phyloP scores from a whole-genome alignment of 2,888 invertebrate genomes.

The Pseudoips prasinana region DNA sequence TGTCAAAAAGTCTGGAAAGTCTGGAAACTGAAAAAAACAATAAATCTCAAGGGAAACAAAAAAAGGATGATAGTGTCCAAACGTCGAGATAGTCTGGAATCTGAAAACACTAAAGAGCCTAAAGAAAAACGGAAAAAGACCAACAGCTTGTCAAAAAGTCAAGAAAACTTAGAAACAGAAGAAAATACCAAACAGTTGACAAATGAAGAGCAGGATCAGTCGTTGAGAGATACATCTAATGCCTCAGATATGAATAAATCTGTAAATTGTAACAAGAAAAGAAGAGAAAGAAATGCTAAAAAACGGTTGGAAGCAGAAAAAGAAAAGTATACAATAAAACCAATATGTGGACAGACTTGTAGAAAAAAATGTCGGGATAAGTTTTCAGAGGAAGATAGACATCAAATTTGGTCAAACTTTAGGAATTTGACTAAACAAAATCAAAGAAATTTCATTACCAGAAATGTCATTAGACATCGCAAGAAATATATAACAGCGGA shows the following conservation, averaged over 20 bases:
- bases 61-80: too few species aligned
- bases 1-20: background rate
- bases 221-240: too few species aligned
- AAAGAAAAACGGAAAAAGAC: too few species aligned
- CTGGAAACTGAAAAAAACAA: background rate
- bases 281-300: conserved; percentile 3
- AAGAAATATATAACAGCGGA: conserved; percentile 4
- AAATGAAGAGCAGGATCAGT: too few species aligned
- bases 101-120: too few species aligned
- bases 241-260: too few species aligned
- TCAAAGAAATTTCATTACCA: conserved; percentile 13
- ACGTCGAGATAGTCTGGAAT: too few species aligned
- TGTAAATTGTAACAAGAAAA: background rate
- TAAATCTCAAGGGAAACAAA: background rate
- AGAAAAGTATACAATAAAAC: conserved; percentile 5
- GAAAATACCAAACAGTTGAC: too few species aligned
- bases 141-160: too few species aligned
- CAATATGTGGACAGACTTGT: conserved; percentile 10
- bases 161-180: too few species aligned
- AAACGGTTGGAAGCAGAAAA: conserved; percentile 5
- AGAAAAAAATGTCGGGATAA: conserved; percentile 11
- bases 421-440: conserved; percentile 9
- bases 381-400: conserved; percentile 5
- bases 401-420: conserved; percentile 10
- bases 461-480: conserved; percentile 5